phyloP scores from a whole-genome alignment of 2,888 invertebrate species.

The Lasius fuliginosus region DNA sequence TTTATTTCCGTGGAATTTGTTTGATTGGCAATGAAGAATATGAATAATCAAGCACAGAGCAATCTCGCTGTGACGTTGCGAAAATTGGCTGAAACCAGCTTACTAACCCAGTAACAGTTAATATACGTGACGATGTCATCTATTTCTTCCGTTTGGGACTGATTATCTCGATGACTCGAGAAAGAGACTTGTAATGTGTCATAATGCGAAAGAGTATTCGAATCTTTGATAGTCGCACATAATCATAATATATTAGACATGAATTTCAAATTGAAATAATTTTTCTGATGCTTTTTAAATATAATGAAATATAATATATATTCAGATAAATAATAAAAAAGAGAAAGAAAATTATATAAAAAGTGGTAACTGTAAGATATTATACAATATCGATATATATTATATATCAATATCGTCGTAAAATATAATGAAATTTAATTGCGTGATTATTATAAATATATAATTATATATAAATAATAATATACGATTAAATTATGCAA shows the following conservation, averaged over 20 bases:
- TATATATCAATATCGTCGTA: neutral
- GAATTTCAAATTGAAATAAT: neutral
- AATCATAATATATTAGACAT: neutral
- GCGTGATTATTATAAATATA: neutral
- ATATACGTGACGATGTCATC: neutral
- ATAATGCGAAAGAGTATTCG: neutral
- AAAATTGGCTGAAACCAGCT: slow-evolving; percentile 32
- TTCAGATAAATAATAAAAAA: neutral
- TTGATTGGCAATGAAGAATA: slow-evolving; percentile 12
- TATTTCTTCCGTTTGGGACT: neutral
- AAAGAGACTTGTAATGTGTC: neutral
- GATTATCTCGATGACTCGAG: slow-evolving; percentile 16
- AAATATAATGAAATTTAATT: too few relatives aligned
- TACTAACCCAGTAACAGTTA: slow-evolving; percentile 17
- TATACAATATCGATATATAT: neutral
- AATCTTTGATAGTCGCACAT: neutral
- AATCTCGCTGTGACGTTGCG: neutral
- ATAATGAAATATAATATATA: neutral
- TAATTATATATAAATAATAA: neutral
- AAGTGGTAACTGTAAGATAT: neutral
- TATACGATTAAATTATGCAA: neutral
- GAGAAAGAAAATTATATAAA: neutral
- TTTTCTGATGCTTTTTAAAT: neutral
- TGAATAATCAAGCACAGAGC: neutral
- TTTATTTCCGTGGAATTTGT: neutral